Base-by-base conservation (phyloP, 1,140 invertebrate species). In the Drosophila murphyi region DNA sequence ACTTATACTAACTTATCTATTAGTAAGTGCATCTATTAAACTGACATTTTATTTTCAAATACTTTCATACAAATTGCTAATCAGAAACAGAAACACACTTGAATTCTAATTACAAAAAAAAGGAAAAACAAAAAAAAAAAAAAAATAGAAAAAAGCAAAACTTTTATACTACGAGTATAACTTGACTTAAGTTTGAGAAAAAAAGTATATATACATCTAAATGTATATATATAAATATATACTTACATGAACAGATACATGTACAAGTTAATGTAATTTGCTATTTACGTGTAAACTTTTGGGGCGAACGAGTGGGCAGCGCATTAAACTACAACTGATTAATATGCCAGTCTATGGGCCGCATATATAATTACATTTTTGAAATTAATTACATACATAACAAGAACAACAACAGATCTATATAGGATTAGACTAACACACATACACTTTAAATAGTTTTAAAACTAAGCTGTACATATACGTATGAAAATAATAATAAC, bases 381-480 rank as follows among this genome's bases (percentile, higher is more conserved):
- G 72, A 72, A 73, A 64, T 69, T 83, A 72, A 83, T 85, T 90
- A 87, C 64, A 65, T 77, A 79, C 73, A 80, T 79, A 79, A 85
- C 60, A 72, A 45, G 31, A 37, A 72, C 76, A 79, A 85, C 60
- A 72, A 45, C 12, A 37, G 65, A 72, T 80, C 72, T 78, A 81
- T 55, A 59, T 78, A 90, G 73, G 76, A 31, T 48, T 87, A 87
- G 64, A 78, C 39, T 70, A 20, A 82, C 65, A 87, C 65, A 87
- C 67, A 56, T 57, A 78, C 64, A 88, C 76, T 80, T 82, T 81
- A 67, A 76, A 78, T 89, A 89, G 74, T 78, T 78, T 72, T 76
- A 76, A 71, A 73, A 64, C 37, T 85, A 85, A 89, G 78, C 48
- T 89, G 85, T 88, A 88, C 70, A 88, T 85, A 90, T 90, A 90